These are phyloP conservation scores for Zeuzera pyrina DNA, from an alignment of 2,888 invertebrate genomes.

Conservation along the genomic window DNA sequence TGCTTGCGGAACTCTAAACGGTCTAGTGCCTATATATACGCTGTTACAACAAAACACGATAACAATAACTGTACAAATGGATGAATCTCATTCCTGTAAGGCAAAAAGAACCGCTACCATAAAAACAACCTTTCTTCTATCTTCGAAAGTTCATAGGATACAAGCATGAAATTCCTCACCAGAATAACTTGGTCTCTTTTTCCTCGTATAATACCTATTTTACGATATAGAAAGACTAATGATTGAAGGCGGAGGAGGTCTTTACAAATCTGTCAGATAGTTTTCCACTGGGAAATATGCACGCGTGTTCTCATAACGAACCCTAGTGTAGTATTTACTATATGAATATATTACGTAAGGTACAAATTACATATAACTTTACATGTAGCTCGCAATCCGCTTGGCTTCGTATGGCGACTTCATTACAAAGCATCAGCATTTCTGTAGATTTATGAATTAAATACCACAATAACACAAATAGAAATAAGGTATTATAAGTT, in stretches of 20 bases:
- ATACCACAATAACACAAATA: too few relatives aligned
- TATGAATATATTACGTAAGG: conserved; percentile 6
- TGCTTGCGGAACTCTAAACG: too few relatives aligned
- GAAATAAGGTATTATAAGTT: too few relatives aligned
- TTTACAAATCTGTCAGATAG: conserved; percentile 10
- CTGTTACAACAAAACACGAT: too few relatives aligned
- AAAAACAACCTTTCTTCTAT: conserved; percentile 7
- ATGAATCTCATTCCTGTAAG: too few relatives aligned
- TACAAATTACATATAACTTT: conserved; percentile 18
- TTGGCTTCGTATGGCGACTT: background rate
- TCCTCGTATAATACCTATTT: conserved; percentile 7
- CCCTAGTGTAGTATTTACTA: conserved; percentile 23
- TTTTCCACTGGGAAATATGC: conserved; percentile 26
- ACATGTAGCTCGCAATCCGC: conserved; percentile 11
- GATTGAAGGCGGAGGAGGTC: conserved; percentile 6
- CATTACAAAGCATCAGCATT: background rate
- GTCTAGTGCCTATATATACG: too few relatives aligned
- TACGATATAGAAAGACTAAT: too few relatives aligned
- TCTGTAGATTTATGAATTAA: too few relatives aligned
- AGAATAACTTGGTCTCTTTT: background rate
- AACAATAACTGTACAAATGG: too few relatives aligned
- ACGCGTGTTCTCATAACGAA: conserved; percentile 24
- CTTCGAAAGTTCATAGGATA: conserved; percentile 8
- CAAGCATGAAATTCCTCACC: conserved; percentile 1
- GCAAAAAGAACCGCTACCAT: too few relatives aligned